Conservation (phyloP, 2,888 invertebrate genomes). For the Rhamnusium bicolor region DNA sequence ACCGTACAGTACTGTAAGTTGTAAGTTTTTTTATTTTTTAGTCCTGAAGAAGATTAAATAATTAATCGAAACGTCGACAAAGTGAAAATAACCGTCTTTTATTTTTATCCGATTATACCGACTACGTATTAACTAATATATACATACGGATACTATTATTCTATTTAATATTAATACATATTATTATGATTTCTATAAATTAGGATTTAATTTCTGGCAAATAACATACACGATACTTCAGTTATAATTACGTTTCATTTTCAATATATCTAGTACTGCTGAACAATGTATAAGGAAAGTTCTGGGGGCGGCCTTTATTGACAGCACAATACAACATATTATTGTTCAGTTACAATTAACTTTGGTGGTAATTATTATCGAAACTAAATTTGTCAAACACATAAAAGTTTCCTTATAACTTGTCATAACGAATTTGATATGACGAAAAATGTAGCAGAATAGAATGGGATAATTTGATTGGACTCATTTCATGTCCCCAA, state of each 20-base stretch:
- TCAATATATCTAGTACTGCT: background rate
- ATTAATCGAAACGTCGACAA: no score
- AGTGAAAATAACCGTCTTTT: no score
- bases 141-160: no score
- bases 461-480: constrained; percentile 53
- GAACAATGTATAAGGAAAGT: background rate
- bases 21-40: no score
- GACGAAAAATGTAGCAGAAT: constrained; percentile 45
- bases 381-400: constrained; percentile 21
- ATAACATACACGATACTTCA: background rate
- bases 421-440: constrained; percentile 44
- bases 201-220: background rate
- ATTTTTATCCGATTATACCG: no score
- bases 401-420: constrained; percentile 45
- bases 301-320: background rate
- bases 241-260: background rate
- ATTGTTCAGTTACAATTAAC: constrained; percentile 7
- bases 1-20: no score
- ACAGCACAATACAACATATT: background rate
- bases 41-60: no score
- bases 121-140: no score
- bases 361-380: constrained; percentile 30
- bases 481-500: constrained; percentile 51
- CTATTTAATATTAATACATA: background rate
- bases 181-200: background rate